Base-by-base conservation (phyloP, 2,797 vertebrate species). In the Serranus cabrilla region DNA sequence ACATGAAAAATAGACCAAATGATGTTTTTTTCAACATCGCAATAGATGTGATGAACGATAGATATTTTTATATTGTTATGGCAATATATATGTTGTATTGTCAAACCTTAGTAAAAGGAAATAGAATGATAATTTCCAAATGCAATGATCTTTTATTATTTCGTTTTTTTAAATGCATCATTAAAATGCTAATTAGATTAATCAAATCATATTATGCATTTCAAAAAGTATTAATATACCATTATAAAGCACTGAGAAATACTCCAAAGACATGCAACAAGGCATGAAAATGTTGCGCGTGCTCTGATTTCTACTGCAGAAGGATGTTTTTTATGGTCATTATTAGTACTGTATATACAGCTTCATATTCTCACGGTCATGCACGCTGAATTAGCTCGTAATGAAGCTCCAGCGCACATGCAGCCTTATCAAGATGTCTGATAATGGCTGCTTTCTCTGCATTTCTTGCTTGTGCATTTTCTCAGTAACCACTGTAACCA, bases 381-480 rank as follows among this genome's bases (percentile, higher is more conserved):
- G 52, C 74, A 65, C 0, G 18, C 21, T 21, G 60, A 21, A 27
- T 70, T 20, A 31, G 46, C 34, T 58, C 61, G 11, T 63, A 16
- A 49, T 45, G 39, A 2, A 40, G 43, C 58, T 59, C 23, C 20
- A 57, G 60, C 58, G 58, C 43, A 59, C 55, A 14, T 1, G 45
- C 47, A 37, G 34, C 66, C 70, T 84, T 85, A 91, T 87, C 88
- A 85, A 82, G 78, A 86, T 87, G 7, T 63, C 54, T 76, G 87
- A 86, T 88, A 81, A 67, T 51, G 61, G 55, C 45, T 65, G 52
- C 54, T 82, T 42, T n/a, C n/a, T n/a, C n/a, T n/a, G n/a, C n/a
- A n/a, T n/a, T 67, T 25, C 27, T 51, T 60, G 61, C 52, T 23
- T 34, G 51, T 58, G 73, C 59, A 20, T 50, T 59, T 77, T 64